Conservation (phyloP, 1,140 invertebrate genomes). For the Matsumurasca onukii region DNA sequence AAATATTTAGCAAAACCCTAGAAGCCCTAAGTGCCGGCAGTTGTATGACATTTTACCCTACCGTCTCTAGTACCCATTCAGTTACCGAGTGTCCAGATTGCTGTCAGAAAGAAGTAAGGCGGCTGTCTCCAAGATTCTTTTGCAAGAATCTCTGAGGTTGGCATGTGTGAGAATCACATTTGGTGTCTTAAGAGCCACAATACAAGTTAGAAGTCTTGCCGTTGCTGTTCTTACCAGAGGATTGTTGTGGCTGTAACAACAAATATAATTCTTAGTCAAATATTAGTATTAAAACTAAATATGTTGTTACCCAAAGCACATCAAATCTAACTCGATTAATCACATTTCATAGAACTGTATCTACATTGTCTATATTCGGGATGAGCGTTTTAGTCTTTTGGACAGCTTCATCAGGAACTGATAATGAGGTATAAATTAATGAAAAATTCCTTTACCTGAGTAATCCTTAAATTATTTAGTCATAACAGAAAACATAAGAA, state of each 20-base stretch:
- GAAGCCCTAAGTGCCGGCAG: too few relatives aligned
- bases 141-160: slow-evolving; percentile 5
- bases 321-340: background rate
- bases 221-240: slow-evolving; percentile 19
- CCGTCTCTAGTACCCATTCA: too few relatives aligned
- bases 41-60: too few relatives aligned
- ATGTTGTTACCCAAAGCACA: background rate
- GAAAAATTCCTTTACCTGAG: background rate
- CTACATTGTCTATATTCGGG: background rate
- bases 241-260: slow-evolving; percentile 30
- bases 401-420: background rate
- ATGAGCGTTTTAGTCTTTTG: background rate
- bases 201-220: slow-evolving; percentile 18
- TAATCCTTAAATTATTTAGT: too few relatives aligned
- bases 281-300: background rate
- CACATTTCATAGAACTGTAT: background rate
- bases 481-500: too few relatives aligned
- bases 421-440: background rate
- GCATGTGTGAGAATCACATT: slow-evolving; percentile 11
- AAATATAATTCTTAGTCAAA: background rate
- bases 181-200: slow-evolving; percentile 24
- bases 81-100: slow-evolving; percentile 15
- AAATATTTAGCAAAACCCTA: too few relatives aligned
- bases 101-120: slow-evolving; percentile 4
- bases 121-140: slow-evolving; percentile 4